Conservation (phyloP, 2,113 vertebrate species). For the Lagopus muta region DNA sequence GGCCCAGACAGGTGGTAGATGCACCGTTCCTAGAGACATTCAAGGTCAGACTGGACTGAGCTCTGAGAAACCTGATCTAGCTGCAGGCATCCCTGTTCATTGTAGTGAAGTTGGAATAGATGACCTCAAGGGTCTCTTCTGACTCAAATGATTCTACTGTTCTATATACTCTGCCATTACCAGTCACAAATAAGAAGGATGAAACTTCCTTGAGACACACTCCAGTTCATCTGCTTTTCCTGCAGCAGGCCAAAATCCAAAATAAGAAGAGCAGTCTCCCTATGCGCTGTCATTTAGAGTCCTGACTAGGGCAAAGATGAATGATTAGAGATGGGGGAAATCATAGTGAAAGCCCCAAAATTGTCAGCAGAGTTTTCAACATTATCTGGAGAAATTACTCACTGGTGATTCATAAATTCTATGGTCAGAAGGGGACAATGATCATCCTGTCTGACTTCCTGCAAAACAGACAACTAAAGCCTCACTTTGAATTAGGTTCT, state of each 20-base stretch:
- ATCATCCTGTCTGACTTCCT: constrained; percentile 12
- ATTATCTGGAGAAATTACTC: constrained; percentile 57
- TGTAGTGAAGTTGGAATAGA: too few relatives aligned
- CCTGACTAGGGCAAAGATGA: constrained; percentile 15
- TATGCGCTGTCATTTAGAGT: background rate
- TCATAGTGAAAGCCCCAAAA: constrained; percentile 52
- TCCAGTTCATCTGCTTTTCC: background rate
- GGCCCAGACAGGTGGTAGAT: too few relatives aligned
- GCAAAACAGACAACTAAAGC: background rate
- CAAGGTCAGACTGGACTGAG: too few relatives aligned
- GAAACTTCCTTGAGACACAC: background rate
- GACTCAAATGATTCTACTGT: too few relatives aligned
- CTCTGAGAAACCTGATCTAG: too few relatives aligned
- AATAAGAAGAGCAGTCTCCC: background rate
- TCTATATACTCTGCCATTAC: background rate
- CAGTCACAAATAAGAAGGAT: background rate
- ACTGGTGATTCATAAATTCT: constrained; percentile 57
- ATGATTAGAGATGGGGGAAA: constrained; percentile 12
- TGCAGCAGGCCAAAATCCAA: background rate
- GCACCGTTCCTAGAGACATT: too few relatives aligned
- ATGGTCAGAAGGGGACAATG: background rate
- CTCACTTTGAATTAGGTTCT: background rate
- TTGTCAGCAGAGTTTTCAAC: constrained; percentile 23
- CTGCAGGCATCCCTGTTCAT: too few relatives aligned
- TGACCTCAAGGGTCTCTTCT: too few relatives aligned